phyloP scores from a whole-genome alignment of 2,888 invertebrate genomes.

The Biston betularia region DNA sequence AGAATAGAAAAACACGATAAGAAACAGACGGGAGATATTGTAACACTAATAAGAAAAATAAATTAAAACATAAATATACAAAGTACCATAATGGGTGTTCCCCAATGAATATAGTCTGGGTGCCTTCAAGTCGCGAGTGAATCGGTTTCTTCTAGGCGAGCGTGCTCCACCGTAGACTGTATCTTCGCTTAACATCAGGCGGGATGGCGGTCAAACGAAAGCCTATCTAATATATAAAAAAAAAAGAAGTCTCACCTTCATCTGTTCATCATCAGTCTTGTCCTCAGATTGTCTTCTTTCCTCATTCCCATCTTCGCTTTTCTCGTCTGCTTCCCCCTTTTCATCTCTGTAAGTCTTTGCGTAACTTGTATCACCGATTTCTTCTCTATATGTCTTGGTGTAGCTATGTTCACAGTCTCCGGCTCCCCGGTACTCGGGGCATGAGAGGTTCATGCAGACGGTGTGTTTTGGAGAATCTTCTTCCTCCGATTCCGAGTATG shows the following conservation, averaged over 20 bases:
- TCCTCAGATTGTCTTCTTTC: slow-evolving; percentile 8
- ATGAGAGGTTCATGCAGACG: slow-evolving; percentile 73
- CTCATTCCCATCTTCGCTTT: slow-evolving; percentile 1
- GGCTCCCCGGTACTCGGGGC: slow-evolving; percentile 48
- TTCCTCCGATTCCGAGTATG: slow-evolving; percentile 57
- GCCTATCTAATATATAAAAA: no score
- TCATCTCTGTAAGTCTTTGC: slow-evolving; percentile 20
- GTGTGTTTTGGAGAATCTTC: slow-evolving; percentile 61
- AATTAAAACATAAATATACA: no score
- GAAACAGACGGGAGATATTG: no score
- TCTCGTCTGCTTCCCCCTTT: not conserved
- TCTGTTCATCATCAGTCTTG: slow-evolving; percentile 23
- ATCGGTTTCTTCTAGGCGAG: no score
- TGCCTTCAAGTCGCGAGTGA: no score
- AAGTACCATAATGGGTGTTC: no score
- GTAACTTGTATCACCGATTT: slow-evolving; percentile 8
- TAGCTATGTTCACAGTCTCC: slow-evolving; percentile 25
- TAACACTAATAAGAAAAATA: no score
- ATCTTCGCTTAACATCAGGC: no score
- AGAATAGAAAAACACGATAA: no score
- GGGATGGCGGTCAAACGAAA: no score
- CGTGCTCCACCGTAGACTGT: no score
- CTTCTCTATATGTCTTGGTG: slow-evolving; percentile 14
- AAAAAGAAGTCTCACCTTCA: slow-evolving; percentile 53
- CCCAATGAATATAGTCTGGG: no score